A percentile compares a stretch with the other conserved stretches of the same genome.
Conservation (phyloP, 2,888 invertebrate genomes). For the Aquatica leii region DNA sequence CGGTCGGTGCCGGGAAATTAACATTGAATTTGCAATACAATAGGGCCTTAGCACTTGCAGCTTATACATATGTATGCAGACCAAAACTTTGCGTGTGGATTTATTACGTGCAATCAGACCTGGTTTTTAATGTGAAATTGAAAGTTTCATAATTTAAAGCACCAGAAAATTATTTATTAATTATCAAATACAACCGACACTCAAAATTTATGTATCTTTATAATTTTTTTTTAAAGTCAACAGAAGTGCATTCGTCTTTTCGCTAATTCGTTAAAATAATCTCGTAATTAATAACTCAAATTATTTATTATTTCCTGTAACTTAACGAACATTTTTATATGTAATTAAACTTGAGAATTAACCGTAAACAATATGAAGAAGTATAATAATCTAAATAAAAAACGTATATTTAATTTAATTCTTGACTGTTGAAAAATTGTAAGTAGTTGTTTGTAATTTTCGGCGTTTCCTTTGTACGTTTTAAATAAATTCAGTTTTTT, state of each 20-base stretch:
- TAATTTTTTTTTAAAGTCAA: too few species aligned
- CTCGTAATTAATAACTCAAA: neutral
- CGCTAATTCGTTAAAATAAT: too few species aligned
- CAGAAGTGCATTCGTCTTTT: too few species aligned
- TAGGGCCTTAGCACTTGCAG: conserved; percentile 60
- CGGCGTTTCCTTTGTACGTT: too few species aligned
- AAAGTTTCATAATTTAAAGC: neutral
- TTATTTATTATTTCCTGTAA: conserved; percentile 10
- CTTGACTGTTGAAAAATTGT: too few species aligned
- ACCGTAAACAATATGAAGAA: neutral
- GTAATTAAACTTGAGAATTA: neutral
- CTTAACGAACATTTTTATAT: neutral
- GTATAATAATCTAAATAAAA: neutral
- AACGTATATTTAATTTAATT: too few species aligned
- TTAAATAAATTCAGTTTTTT: too few species aligned
- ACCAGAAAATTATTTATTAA: too few species aligned
- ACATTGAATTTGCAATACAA: conserved; percentile 62
- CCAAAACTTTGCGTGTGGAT: conserved; percentile 54
- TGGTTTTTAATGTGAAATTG: neutral
- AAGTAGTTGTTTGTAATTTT: too few species aligned
- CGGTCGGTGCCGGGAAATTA: conserved; percentile 57
- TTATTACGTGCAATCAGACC: conserved; percentile 46
- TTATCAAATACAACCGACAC: too few species aligned
- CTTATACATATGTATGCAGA: conserved; percentile 60
- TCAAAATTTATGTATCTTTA: too few species aligned